These are phyloP conservation scores for Orthonevra nobilis DNA, from an alignment of 2,888 invertebrate genomes.

Conservation along the genomic window DNA sequence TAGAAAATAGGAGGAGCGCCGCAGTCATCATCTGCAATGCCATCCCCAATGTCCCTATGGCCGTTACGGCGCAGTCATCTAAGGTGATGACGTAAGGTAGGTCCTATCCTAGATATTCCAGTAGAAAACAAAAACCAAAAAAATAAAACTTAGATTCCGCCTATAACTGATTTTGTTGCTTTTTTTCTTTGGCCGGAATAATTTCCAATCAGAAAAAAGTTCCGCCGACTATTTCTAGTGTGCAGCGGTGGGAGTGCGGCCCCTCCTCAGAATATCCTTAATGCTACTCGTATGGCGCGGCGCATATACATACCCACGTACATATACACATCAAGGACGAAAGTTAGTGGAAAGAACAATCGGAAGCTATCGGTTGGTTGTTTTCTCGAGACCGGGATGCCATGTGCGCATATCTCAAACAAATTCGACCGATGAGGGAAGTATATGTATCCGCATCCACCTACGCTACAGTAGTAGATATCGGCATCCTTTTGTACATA, in stretches of 20 bases:
- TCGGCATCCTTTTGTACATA: slow-evolving; percentile 22
- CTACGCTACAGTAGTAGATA: slow-evolving; percentile 31
- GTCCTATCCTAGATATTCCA: slow-evolving; percentile 60
- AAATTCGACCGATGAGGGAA: slow-evolving; percentile 25
- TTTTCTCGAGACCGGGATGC: slow-evolving; percentile 53
- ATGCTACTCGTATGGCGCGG: slow-evolving; percentile 68
- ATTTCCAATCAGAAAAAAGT: slow-evolving; percentile 69
- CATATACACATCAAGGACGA: slow-evolving; percentile 60
- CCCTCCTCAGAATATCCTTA: slow-evolving; percentile 57
- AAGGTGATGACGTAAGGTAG: slow-evolving; percentile 48
- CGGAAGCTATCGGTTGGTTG: slow-evolving; percentile 70
- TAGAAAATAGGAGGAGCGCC: slow-evolving; percentile 71
- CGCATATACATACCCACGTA: not conserved
- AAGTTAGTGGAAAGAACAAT: slow-evolving; percentile 55
- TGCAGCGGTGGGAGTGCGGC: slow-evolving; percentile 30
- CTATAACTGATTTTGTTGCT: slow-evolving; percentile 42
- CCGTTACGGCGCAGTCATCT: slow-evolving; percentile 43
- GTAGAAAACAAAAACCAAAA: not conserved
- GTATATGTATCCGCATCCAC: slow-evolving; percentile 39
- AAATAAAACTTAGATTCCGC: slow-evolving; percentile 54
- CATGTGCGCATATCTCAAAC: slow-evolving; percentile 70
- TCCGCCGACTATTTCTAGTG: slow-evolving; percentile 62
- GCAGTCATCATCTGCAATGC: slow-evolving; percentile 47
- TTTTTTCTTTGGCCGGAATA: slow-evolving; percentile 24
- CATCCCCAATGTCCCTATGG: slow-evolving; percentile 62